Conservation (phyloP, 1,140 invertebrate genomes). For the Ips nitidus region DNA sequence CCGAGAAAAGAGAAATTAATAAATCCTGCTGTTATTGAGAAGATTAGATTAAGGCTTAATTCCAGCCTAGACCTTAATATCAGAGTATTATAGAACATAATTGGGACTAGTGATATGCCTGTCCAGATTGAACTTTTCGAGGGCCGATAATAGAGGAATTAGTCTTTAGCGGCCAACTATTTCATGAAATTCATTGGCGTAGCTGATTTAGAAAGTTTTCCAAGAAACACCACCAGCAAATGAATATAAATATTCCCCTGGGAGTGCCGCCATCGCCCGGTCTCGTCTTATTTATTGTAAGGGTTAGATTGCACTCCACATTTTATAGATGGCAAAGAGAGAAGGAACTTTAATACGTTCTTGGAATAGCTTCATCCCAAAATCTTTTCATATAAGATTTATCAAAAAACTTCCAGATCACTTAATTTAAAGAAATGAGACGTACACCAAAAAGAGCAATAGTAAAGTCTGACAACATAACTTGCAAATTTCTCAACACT, state of each 20-base stretch:
- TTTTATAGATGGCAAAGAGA: conserved; percentile 1
- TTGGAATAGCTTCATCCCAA: too few species aligned
- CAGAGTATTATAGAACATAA: neutral
- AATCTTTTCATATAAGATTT: too few species aligned
- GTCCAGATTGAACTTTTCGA: neutral
- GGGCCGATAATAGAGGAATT: neutral
- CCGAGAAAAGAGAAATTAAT: conserved; percentile 18
- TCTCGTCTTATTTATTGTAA: conserved; percentile 18
- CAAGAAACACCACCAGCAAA: conserved; percentile 9
- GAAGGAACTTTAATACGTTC: neutral
- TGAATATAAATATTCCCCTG: conserved; percentile 19
- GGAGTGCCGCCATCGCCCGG: conserved; percentile 4
- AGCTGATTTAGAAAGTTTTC: conserved; percentile 8
- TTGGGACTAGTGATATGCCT: neutral
- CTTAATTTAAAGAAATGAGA: too few species aligned
- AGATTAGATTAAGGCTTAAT: conserved; percentile 7
- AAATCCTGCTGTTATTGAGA: conserved; percentile 9
- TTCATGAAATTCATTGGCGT: conserved; percentile 9
- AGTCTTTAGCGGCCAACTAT: neutral
- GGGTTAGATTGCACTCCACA: neutral
- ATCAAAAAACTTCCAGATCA: too few species aligned
- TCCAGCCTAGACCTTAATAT: neutral
- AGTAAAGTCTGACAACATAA: too few species aligned
- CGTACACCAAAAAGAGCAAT: too few species aligned
- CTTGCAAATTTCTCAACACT: too few species aligned